Evolutionary conservation across 2,888 invertebrate species (phyloP).

Genomic region (Diarsia rubi): DNA sequence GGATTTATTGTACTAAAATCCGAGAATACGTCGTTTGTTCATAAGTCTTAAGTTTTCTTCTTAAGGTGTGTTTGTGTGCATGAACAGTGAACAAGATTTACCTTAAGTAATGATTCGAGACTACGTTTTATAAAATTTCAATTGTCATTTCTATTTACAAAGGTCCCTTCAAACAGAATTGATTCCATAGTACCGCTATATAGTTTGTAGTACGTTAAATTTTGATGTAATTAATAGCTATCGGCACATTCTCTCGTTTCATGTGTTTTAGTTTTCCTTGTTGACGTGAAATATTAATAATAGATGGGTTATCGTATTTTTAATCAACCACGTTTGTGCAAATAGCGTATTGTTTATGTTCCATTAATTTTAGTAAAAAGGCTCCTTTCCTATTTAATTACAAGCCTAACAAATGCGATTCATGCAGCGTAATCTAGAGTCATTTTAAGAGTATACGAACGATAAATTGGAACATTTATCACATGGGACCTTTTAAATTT

Average conservation of each 20-base stretch:
- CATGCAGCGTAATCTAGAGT: conserved; percentile 21
- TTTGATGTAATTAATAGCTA: conserved; percentile 15
- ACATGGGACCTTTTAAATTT: conserved; percentile 48
- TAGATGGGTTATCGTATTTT: conserved; percentile 6
- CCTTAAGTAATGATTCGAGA: conserved; percentile 14
- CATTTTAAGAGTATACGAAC: conserved; percentile 16
- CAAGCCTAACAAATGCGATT: conserved; percentile 2
- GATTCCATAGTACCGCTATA: not conserved
- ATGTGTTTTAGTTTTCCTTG: conserved; percentile 29
- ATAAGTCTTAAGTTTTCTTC: conserved; percentile 11
- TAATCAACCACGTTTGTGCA: not conserved
- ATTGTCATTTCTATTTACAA: not conserved
- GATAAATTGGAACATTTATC: conserved; percentile 42
- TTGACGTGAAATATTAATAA: conserved; percentile 12
- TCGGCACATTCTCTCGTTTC: not conserved
- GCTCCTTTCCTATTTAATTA: not conserved
- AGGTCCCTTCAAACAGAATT: not conserved
- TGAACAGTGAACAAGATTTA: conserved; percentile 15
- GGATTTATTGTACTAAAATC: conserved; percentile 19
- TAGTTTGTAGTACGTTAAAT: not conserved
- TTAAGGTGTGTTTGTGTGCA: conserved; percentile 3
- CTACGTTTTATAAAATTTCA: conserved; percentile 32
- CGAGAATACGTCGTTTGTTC: conserved; percentile 24
- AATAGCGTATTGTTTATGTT: conserved; percentile 10
- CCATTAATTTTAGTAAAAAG: not conserved